These are phyloP conservation scores for Sinelater perroti DNA, from an alignment of 2,888 invertebrate genomes.

Conservation along the genomic window DNA sequence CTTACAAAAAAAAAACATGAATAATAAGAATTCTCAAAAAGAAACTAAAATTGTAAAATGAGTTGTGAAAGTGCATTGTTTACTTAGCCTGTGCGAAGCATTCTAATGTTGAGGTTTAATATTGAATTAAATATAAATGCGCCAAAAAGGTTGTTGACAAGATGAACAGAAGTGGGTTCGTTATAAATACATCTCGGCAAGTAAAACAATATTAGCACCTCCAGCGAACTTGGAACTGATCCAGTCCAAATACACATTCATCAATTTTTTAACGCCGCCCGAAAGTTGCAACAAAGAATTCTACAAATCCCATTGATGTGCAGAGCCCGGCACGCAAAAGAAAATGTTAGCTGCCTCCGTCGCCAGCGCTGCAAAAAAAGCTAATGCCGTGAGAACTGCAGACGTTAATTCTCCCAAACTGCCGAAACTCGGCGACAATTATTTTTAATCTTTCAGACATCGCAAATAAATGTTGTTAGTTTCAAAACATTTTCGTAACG, in stretches of 20 bases:
- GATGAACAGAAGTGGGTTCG: constrained; percentile 7
- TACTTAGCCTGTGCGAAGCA: too few species aligned
- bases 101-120: neutral
- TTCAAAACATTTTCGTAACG: constrained; percentile 5
- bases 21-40: too few species aligned
- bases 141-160: neutral
- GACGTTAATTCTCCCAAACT: too few species aligned
- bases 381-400: too few species aligned
- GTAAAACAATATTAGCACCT: constrained; percentile 13
- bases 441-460: too few species aligned
- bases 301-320: constrained; percentile 23
- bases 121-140: neutral
- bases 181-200: constrained; percentile 15
- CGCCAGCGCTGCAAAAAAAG: too few species aligned
- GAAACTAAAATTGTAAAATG: too few species aligned
- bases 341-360: too few species aligned
- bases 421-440: too few species aligned
- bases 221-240: constrained; percentile 16
- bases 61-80: too few species aligned
- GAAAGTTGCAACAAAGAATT: constrained; percentile 19
- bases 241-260: constrained; percentile 34
- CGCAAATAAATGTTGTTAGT: too few species aligned
- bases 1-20: too few species aligned
- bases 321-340: neutral
- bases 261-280: constrained; percentile 32